Evolutionary conservation across 2,888 invertebrate genomes (phyloP).

Genomic region (Heteropelma amictum): DNA sequence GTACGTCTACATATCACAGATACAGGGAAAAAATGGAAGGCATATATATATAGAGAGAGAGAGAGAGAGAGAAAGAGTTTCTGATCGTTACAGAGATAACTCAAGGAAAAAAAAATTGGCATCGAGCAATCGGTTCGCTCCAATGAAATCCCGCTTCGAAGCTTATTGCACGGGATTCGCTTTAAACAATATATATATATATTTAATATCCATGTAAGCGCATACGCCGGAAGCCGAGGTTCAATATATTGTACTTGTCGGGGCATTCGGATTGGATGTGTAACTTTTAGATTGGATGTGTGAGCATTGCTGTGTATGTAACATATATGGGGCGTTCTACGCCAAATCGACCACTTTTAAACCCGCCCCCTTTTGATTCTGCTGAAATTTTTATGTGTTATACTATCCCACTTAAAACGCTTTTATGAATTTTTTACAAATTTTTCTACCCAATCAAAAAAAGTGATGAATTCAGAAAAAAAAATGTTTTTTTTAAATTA

Average conservation of each 20-base stretch:
- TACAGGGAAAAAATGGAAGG: no score
- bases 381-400: no score
- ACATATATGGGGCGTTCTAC: constrained; percentile 18
- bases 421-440: background rate
- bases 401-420: no score
- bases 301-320: background rate
- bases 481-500: no score
- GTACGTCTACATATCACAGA: background rate
- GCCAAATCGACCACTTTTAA: no score
- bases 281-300: constrained; percentile 42
- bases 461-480: no score
- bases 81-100: constrained; percentile 49
- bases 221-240: constrained; percentile 44
- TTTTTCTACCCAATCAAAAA: no score
- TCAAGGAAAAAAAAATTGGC: constrained; percentile 47
- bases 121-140: constrained; percentile 65
- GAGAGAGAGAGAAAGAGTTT: constrained; percentile 11
- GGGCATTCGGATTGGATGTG: constrained; percentile 58
- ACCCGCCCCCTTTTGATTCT: no score
- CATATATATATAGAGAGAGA: constrained; percentile 13
- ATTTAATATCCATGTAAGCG: background rate
- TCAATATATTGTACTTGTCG: constrained; percentile 62
- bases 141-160: constrained; percentile 70
- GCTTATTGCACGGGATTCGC: constrained; percentile 69
- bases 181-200: constrained; percentile 53